Evolutionary conservation across 1,140 invertebrate species (phyloP), one percentile per base, ranked within the genome.

Genomic region (Teleogryllus occipitalis): DNA sequence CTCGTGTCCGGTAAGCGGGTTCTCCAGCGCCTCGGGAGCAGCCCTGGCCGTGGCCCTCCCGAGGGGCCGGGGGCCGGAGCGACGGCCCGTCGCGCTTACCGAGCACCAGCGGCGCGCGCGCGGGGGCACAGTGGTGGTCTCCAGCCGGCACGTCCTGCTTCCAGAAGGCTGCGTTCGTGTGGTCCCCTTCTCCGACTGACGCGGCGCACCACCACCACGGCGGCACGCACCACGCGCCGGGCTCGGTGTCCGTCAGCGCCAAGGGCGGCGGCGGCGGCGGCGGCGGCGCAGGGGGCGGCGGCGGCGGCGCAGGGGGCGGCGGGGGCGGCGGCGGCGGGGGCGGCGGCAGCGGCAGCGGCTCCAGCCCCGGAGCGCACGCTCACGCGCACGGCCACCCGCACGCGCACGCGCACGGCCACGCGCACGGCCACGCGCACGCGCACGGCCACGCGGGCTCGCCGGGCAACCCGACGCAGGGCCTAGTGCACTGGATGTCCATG

Each of bases 401-500:
- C 46, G 54, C 54, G 54, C 76, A 76, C 76, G 76, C n/a, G 10
- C 77, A 39, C 89, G 87, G 85, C 91, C 88, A 75, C 21, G 74
- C 39, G 74, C 83, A 21, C 72, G 72, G 72, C 15, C 72, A 73
- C 72, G 72, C 72, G 72, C 39, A 48, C 76, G 27, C 14, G 21
- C 14, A n/a, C 76, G 76, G 86, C 80, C 85, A 85, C 47, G 76
- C 80, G 15, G 75, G 75, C 18, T 18, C 76, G 49, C 65, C 48
- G 49, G 82, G 81, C 18, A 77, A 80, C 74, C 80, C 75, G 79
- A 81, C 77, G 82, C 85, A 81, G 83, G 92, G 90, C 79, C 87
- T 94, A 81, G 92, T 93, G 80, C 93, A 94, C 86, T 94, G 93
- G 93, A 94, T 94, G 92, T 93, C 92, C 83, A 92, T 94, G 81